phyloP scores from a whole-genome alignment of 2,888 invertebrate species.

The Eupithecia vulgata region DNA sequence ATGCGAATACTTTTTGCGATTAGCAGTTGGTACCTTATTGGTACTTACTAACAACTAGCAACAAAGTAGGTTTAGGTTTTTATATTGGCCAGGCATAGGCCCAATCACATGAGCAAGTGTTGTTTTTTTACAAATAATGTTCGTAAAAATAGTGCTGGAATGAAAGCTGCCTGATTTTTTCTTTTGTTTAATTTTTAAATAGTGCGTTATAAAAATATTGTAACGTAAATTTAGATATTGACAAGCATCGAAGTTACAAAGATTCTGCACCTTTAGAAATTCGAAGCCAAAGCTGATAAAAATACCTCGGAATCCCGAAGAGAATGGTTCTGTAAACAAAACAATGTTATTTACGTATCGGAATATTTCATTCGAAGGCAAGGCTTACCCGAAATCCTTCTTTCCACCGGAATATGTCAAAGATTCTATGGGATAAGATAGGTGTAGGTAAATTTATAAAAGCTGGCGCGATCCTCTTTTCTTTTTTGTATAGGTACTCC shows the following conservation, averaged over 20 bases:
- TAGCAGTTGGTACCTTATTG: background rate
- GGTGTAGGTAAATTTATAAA: conserved; percentile 8
- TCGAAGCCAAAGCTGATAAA: conserved; percentile 16
- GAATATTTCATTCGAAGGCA: conserved; percentile 34
- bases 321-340: conserved; percentile 30
- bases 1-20: background rate
- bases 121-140: too few relatives aligned
- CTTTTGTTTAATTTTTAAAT: background rate
- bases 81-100: too few relatives aligned
- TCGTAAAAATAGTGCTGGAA: too few relatives aligned
- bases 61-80: too few relatives aligned
- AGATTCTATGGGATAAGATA: conserved; percentile 21
- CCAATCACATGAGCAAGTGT: too few relatives aligned
- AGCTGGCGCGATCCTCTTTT: too few relatives aligned
- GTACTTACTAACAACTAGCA: too few relatives aligned
- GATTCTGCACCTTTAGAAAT: background rate
- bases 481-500: too few relatives aligned
- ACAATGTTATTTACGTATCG: conserved; percentile 31
- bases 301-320: conserved; percentile 13
- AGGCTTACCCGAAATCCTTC: conserved; percentile 26
- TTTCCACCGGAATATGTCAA: conserved; percentile 26
- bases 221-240: background rate
- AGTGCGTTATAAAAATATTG: background rate
- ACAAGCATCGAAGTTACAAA: background rate
- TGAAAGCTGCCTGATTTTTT: too few relatives aligned